Base-by-base conservation (phyloP, 1,140 invertebrate species). In the Bacillus rossius region DNA sequence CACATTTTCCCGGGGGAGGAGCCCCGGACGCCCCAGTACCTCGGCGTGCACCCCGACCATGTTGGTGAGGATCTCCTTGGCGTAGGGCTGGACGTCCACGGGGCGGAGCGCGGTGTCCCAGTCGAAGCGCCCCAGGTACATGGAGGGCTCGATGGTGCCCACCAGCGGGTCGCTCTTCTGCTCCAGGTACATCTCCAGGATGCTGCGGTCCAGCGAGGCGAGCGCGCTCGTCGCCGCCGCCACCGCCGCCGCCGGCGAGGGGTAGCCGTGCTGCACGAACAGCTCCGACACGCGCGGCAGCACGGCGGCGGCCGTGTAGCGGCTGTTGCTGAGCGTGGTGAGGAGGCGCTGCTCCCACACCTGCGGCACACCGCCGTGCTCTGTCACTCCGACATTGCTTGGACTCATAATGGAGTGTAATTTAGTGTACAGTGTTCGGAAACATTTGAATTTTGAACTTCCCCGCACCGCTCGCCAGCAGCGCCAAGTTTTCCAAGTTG, bases 41-140 rank as follows among this genome's bases (percentile, higher is more conserved):
- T 97, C 93, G 10, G 92, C 89, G 75, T 95, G 92, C 7, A 98
- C 92, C 57, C 88, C 88, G 25, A 96, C 92, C 47, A 97, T 78
- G 75, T 94, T 94, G 61, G 92, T 88, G 19, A 96, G 81, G 55
- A 92, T 91, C 75, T 97, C 92, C 72, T 97, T 95, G 1, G 92
- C 86, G 65, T 98, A 98, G 0, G 89, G 91, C 43, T 91, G 77
- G 1, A 96, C 82, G 69, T 92, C 90, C 19, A 79, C 81, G 1
- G 86, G 85, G 57, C 84, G 79, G 57, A 84, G 79, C 63, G 87
- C 85, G 2, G 84, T 85, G 60, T 89, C 85, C 87, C 93, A 94
- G 64, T 91, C 88, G 69, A 96, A 91, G 41, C 85, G 78, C 1
- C 92, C 92, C 62, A 91, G 76, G 73, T 96, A 96, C 94, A 98